Evolutionary conservation across 1,140 invertebrate genomes (phyloP).

Genomic region (Cataglyphis hispanica): DNA sequence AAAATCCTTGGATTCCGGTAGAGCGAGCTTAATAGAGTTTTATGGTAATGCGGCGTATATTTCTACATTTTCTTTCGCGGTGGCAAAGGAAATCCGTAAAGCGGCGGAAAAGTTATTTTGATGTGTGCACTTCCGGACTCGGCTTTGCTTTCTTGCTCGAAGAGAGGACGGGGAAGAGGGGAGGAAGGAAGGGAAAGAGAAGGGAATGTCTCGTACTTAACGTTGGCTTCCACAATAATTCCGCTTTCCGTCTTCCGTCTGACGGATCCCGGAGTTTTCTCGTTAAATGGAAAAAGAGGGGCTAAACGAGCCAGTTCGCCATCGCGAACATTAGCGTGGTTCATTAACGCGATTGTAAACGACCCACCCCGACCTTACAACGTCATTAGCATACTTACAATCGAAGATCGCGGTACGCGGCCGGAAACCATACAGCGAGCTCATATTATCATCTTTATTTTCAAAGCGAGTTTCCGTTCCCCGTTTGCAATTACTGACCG

Average conservation of each 20-base stretch:
- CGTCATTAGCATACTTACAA: slow-evolving; percentile 71
- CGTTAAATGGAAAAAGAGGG: slow-evolving; percentile 68
- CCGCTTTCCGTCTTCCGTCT: slow-evolving; percentile 59
- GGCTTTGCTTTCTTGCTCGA: slow-evolving; percentile 53
- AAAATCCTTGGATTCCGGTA: slow-evolving; percentile 61
- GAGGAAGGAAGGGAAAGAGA: too few species aligned
- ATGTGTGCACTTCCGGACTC: slow-evolving; percentile 61
- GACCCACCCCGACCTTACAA: slow-evolving; percentile 54
- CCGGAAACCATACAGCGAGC: slow-evolving; percentile 33
- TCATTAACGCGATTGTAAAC: slow-evolving; percentile 74
- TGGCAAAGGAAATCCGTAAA: slow-evolving; percentile 62
- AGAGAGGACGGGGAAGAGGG: neutral
- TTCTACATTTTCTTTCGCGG: slow-evolving; percentile 62
- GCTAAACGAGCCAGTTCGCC: slow-evolving; percentile 48
- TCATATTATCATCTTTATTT: slow-evolving; percentile 39
- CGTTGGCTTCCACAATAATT: slow-evolving; percentile 60
- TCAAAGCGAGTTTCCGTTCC: slow-evolving; percentile 17
- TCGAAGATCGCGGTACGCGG: slow-evolving; percentile 41
- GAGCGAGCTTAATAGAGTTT: slow-evolving; percentile 60
- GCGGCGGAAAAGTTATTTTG: slow-evolving; percentile 63
- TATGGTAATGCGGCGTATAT: slow-evolving; percentile 63
- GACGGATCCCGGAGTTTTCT: slow-evolving; percentile 61
- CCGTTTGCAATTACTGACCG: neutral
- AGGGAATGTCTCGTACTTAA: slow-evolving; percentile 47
- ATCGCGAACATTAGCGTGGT: slow-evolving; percentile 69